phyloP scores from a whole-genome alignment of 2,113 vertebrate genomes.

The Oryzias curvinotus region DNA sequence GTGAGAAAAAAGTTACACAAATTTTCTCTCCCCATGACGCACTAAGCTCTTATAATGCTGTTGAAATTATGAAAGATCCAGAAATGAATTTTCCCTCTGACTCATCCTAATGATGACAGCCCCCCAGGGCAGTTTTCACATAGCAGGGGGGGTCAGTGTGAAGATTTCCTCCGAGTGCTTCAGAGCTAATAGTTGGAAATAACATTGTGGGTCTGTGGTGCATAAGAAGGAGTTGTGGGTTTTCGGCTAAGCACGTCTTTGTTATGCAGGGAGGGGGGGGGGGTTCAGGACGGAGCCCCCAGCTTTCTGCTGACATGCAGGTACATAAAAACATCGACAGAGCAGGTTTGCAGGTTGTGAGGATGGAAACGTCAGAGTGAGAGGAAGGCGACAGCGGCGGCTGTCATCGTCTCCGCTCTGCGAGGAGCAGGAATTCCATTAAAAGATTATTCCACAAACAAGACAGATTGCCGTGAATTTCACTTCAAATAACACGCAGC shows the following conservation, averaged over 20 bases:
- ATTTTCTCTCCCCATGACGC: conserved; percentile 10
- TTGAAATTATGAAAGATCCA: conserved; percentile 31
- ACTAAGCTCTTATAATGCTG: conserved; percentile 16
- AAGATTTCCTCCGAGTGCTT: conserved; percentile 18
- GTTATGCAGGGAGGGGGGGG: neutral
- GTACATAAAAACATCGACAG: conserved; percentile 18
- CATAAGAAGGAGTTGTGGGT: neutral
- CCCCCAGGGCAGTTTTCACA: conserved; percentile 18
- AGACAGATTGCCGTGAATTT: conserved; percentile 45
- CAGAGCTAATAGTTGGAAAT: conserved; percentile 28
- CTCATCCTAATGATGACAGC: conserved; percentile 33
- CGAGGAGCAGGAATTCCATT: conserved; percentile 46
- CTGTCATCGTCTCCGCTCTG: conserved; percentile 46
- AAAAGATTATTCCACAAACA: conserved; percentile 56
- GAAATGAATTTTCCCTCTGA: conserved; percentile 33
- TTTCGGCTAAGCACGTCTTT: conserved; percentile 3
- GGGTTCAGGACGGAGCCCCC: neutral
- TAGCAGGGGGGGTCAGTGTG: conserved; percentile 14
- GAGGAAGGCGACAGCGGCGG: conserved; percentile 50
- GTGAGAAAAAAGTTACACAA: conserved; percentile 10
- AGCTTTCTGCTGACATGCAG: conserved; percentile 18
- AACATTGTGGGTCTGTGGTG: neutral
- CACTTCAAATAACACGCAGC: conserved; percentile 58
- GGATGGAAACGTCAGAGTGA: conserved; percentile 44
- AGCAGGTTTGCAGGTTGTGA: conserved; percentile 9